Base-by-base conservation (phyloP, 2,113 vertebrate species). In the Petroica traversi region DNA sequence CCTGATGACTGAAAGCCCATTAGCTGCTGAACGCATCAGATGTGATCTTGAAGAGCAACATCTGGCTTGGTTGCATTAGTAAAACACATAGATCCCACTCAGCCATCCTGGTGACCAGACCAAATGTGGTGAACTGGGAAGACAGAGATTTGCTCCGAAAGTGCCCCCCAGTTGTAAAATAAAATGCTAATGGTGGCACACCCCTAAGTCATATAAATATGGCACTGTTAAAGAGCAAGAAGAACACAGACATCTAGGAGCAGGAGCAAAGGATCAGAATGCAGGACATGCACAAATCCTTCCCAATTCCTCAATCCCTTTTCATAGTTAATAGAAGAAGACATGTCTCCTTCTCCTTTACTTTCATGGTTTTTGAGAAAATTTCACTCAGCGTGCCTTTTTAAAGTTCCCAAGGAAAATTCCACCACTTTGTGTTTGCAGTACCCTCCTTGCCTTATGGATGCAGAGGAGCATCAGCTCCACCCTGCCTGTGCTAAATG, bases 131-230 rank as follows among this genome's bases (percentile, higher is more conserved):
- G 1, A 66, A n/a, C 2, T n/a, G 12, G 46, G 51, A 71, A 66
- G 54, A 86, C 28, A 57, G 40, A 57, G 20, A 77, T 74, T 59
- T 77, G 12, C 34, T 78, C 63, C 14, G 24, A 15, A 68, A 74
- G 9, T 0, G 3, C 26, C 82, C 1, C 15, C 20, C 26, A 25
- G 18, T 2, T 85, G 17, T 40, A 54, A 67, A 91, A 59, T 36
- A 51, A 74, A 89, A 69, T 69, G 25, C 5, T 51, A 52, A 55
- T 24, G 14, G 29, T 66, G 29, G 26, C 29, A 61, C 46, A 59
- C 5, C 2, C 1, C 0, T 16, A 40, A 68, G 22, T 45, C 8
- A 69, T 28, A 31, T 25, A 88, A 67, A 68, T 48, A 36, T 6
- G 17, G 4, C 18, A 20, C 34, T 34, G 12, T 29, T 73, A 54